Base-by-base conservation (phyloP, 2,888 invertebrate genomes). In the Oscheius sp. region DNA sequence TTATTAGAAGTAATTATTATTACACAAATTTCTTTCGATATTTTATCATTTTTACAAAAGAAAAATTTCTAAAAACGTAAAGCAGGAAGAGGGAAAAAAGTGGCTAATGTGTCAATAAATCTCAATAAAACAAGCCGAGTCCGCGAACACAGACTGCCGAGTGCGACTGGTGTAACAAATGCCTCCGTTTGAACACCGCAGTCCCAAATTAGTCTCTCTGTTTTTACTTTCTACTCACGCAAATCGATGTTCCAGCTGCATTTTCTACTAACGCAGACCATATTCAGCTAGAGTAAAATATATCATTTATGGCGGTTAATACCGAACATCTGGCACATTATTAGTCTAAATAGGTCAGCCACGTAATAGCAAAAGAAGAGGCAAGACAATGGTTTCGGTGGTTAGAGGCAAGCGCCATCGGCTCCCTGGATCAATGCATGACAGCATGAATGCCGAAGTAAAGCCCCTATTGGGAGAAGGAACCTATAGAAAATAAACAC, bases 121-220 rank as follows among this genome's bases (percentile, higher is more conserved):
- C 61, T 43, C 43, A 61, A 43, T 61, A 43, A 61, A 61, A 61
- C 41, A 61, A 61, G 61, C 61, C 41, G 43, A 43, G 61, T 41
- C 21, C 29, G 61, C 61, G 61, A 61, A 61, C 61, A 59, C 35
- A 18, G 43, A 61, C 18, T 41, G 43, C 43, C 43, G 41, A 18
- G 5, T 41, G 41, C 61, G 23, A 25, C 21, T 43, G 21, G 7
- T 21, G 61, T n/a, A 58, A 21, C 25, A 58, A 58, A 27, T 58
- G 21, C 58, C 29, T 16, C 61, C 25, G 35, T 35, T 35, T 35
- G 35, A 35, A 35, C 23, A 21, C 55, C 55, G 55, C 16, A 3
- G 43, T 21, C 61, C 61, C 21, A 61, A 61, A 61, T 61, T 61
- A 41, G 61, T 61, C 43, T n/a, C 25, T 21, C 58, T 9, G 7